These are phyloP conservation scores for Eupristina koningsbergeri DNA, from an alignment of 1,140 invertebrate genomes.

Conservation along the genomic window DNA sequence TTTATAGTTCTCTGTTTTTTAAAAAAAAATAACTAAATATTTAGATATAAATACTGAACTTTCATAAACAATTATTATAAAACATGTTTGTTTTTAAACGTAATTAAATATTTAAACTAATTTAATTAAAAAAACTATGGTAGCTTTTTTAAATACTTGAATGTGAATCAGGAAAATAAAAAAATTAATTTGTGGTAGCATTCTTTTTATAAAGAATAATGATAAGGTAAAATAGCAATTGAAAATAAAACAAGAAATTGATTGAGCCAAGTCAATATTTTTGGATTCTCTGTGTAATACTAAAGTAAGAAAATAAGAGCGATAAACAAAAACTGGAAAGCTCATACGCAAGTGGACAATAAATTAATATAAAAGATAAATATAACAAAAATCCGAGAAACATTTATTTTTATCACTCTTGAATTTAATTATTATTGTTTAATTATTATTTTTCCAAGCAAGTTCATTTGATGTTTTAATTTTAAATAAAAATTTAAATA, in stretches of 20 bases:
- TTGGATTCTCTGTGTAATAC: slow-evolving; percentile 55
- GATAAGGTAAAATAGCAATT: neutral
- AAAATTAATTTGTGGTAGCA: neutral
- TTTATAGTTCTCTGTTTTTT: neutral
- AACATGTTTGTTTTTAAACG: slow-evolving; percentile 39
- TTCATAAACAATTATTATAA: slow-evolving; percentile 12
- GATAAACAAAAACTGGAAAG: neutral
- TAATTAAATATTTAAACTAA: slow-evolving; percentile 29
- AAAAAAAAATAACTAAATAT: neutral
- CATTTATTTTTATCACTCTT: no score
- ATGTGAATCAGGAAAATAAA: slow-evolving; percentile 6
- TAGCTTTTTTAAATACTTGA: neutral
- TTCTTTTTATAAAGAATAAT: neutral
- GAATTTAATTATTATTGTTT: no score
- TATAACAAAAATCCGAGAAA: no score
- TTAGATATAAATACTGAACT: neutral
- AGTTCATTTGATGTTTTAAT: no score
- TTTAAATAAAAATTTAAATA: no score
- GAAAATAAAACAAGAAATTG: neutral
- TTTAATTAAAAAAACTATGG: slow-evolving; percentile 13
- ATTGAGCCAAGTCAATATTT: no score
- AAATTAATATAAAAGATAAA: no score
- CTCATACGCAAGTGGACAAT: neutral
- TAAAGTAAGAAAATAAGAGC: slow-evolving; percentile 36
- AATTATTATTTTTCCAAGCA: no score